phyloP scores from a whole-genome alignment of 2,888 invertebrate species.

The Sarcophaga rosellei region DNA sequence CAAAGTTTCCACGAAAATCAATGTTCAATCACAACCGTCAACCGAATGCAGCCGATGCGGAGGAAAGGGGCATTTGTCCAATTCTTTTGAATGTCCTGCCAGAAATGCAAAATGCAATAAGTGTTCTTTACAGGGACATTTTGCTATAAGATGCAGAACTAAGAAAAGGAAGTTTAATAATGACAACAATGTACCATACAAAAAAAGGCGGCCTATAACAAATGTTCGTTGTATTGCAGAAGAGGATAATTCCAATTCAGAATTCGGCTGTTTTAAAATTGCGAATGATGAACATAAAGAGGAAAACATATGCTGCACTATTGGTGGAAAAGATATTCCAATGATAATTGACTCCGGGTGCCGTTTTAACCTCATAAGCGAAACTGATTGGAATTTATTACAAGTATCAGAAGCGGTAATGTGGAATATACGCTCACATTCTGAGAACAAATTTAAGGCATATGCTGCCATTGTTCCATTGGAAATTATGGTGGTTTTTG shows the following conservation, averaged over 20 bases:
- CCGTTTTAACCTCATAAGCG: slow-evolving; percentile 52
- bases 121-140: slow-evolving; percentile 20
- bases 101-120: slow-evolving; percentile 48
- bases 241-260: slow-evolving; percentile 15
- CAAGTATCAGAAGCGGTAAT: slow-evolving; percentile 27
- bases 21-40: slow-evolving; percentile 27
- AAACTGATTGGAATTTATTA: slow-evolving; percentile 46
- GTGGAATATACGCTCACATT: slow-evolving; percentile 56
- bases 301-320: slow-evolving; percentile 40
- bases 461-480: background rate
- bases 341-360: slow-evolving; percentile 41
- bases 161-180: slow-evolving; percentile 44
- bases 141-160: slow-evolving; percentile 58
- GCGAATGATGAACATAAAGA: slow-evolving; percentile 18
- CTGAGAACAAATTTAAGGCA: slow-evolving; percentile 8
- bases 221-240: slow-evolving; percentile 34
- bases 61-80: slow-evolving; percentile 38
- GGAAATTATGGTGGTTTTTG: slow-evolving; percentile 36
- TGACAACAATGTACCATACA: background rate
- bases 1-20: slow-evolving; percentile 44
- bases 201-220: no score
- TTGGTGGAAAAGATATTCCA: slow-evolving; percentile 31
- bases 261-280: slow-evolving; percentile 51
- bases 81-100: slow-evolving; percentile 41
- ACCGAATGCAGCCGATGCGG: slow-evolving; percentile 58